Conservation (phyloP, 2,113 vertebrate genomes). For the Verasper variegatus region DNA sequence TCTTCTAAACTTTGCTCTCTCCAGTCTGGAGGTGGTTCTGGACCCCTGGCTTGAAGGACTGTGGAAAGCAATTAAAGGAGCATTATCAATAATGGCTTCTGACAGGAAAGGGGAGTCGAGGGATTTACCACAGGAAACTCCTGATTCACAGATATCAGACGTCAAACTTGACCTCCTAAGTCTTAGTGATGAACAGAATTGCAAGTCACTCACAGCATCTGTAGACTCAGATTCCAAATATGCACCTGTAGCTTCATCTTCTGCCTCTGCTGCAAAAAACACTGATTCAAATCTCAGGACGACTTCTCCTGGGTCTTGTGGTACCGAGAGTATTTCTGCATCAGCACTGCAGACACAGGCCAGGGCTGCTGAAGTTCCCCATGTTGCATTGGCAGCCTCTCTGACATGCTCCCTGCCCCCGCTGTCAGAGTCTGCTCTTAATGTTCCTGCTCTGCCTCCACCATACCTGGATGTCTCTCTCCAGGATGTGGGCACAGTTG, state of each 20-base stretch:
- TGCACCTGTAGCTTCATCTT: conserved; percentile 38
- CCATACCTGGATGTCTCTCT: conserved; percentile 86
- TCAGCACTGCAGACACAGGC: conserved; percentile 23
- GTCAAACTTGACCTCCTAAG: conserved; percentile 81
- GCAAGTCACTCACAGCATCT: conserved; percentile 21
- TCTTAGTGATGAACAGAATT: conserved; percentile 72
- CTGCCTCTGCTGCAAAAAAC: conserved; percentile 30
- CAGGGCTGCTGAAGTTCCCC: conserved; percentile 10
- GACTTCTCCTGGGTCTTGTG: conserved; percentile 9
- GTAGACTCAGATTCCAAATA: conserved; percentile 30
- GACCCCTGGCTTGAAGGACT: conserved; percentile 96
- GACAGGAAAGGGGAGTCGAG: conserved; percentile 12
- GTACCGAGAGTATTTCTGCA: conserved; percentile 18
- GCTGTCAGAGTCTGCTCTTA: conserved; percentile 86
- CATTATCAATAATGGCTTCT: conserved; percentile 77
- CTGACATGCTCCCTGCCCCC: conserved; percentile 85
- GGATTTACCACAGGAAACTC: background rate
- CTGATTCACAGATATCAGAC: conserved; percentile 39
- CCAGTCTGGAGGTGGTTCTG: conserved; percentile 92
- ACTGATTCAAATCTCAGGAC: conserved; percentile 40
- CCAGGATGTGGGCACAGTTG: conserved; percentile 62
- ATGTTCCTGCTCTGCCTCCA: conserved; percentile 85
- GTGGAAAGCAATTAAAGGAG: conserved; percentile 87
- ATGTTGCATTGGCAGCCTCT: conserved; percentile 68
- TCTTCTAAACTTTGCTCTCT: conserved; percentile 7